Conservation (phyloP, 2,797 vertebrate genomes). For the Hippoglossus hippoglossus region DNA sequence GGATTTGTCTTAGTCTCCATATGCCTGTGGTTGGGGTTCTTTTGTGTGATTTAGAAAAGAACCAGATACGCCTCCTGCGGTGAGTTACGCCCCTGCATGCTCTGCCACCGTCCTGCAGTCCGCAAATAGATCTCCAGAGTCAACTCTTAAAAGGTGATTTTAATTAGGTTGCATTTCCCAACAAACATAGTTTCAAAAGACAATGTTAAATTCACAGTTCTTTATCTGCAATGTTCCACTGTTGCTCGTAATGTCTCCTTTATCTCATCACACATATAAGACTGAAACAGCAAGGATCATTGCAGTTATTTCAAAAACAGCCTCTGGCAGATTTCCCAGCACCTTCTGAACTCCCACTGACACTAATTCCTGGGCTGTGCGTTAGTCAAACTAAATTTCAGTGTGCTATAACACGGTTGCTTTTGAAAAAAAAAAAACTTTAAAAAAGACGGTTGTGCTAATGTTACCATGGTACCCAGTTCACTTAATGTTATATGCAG, state of each 20-base stretch:
- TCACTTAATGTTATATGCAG: conserved; percentile 3
- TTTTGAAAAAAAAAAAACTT: too few species aligned
- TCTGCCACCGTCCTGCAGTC: too few species aligned
- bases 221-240: not conserved
- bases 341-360: conserved; percentile 18
- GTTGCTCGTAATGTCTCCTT: not conserved
- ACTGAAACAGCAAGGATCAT: not conserved
- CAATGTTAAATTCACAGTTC: not conserved
- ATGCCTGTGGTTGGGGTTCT: too few species aligned
- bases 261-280: not conserved
- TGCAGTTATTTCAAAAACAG: conserved; percentile 1
- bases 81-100: too few species aligned
- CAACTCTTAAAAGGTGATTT: too few species aligned
- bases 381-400: not conserved
- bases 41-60: too few species aligned
- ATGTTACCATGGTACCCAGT: not conserved
- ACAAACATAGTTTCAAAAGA: too few species aligned
- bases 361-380: conserved; percentile 1
- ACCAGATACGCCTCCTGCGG: too few species aligned
- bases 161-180: too few species aligned
- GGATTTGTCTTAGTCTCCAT: too few species aligned
- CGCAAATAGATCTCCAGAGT: too few species aligned
- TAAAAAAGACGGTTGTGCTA: too few species aligned
- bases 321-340: conserved; percentile 9
- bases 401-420: not conserved